Conservation (phyloP, 2,888 invertebrate genomes). For the Tipula helvola region DNA sequence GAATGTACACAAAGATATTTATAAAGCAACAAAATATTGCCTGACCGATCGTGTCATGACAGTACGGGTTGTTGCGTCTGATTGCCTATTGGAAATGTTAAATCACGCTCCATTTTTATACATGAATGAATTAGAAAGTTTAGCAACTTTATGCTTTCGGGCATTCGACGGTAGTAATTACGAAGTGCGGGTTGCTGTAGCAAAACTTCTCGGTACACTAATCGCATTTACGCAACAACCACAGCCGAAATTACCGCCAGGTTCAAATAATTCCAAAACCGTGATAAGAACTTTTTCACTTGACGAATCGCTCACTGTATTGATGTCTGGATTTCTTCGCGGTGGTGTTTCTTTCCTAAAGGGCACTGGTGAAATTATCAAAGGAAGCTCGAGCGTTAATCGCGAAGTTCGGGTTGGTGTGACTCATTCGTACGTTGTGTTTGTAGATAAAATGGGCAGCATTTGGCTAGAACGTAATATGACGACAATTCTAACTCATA, state of each 20-base stretch:
- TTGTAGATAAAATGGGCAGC: conserved; percentile 86
- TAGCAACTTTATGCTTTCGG: conserved; percentile 82
- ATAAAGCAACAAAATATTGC: conserved; percentile 77
- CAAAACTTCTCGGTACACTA: conserved; percentile 78
- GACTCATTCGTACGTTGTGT: conserved; percentile 93
- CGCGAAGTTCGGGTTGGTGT: conserved; percentile 95
- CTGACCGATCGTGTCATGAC: conserved; percentile 85
- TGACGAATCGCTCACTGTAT: conserved; percentile 80
- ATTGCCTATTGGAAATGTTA: conserved; percentile 80
- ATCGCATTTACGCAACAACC: conserved; percentile 67
- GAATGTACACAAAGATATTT: conserved; percentile 76
- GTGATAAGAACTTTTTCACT: conserved; percentile 49
- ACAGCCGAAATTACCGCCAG: conserved; percentile 37
- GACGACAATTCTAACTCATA: conserved; percentile 71
- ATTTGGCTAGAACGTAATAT: conserved; percentile 92
- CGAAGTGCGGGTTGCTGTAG: conserved; percentile 83
- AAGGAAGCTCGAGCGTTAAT: conserved; percentile 85
- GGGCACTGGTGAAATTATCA: conserved; percentile 88
- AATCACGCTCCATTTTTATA: conserved; percentile 75
- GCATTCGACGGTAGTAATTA: conserved; percentile 88
- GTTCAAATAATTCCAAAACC: conserved; percentile 24
- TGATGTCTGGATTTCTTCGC: conserved; percentile 87
- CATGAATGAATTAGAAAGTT: conserved; percentile 81
- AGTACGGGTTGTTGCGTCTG: conserved; percentile 86
- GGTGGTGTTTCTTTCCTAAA: conserved; percentile 92